Percentiles rank a stretch among this genome's conserved stretches.
Evolutionary conservation across 2,888 invertebrate genomes (phyloP).

Genomic region (Troides aeacus): DNA sequence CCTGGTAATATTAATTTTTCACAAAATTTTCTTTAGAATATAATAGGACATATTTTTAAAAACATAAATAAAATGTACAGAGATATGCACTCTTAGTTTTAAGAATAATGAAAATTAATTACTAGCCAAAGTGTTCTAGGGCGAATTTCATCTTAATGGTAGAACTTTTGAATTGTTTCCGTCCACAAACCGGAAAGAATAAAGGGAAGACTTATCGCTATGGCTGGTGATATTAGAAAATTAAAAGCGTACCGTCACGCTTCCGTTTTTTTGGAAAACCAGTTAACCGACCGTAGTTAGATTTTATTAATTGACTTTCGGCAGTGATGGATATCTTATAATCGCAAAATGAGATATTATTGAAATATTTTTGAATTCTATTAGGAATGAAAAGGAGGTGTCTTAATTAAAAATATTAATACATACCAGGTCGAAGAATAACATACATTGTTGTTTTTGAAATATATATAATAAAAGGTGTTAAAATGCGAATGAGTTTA

Average conservation of each 20-base stretch:
- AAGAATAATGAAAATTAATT: slow-evolving; percentile 24
- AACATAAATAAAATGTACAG: neutral
- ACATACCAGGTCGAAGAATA: too few relatives aligned
- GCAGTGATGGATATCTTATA: slow-evolving; percentile 18
- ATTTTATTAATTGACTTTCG: slow-evolving; percentile 46
- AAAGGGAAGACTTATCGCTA: slow-evolving; percentile 59
- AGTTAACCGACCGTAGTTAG: slow-evolving; percentile 67
- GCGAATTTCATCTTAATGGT: slow-evolving; percentile 28
- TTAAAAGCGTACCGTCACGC: slow-evolving; percentile 73
- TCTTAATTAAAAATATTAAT: too few relatives aligned
- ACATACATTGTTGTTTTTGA: too few relatives aligned
- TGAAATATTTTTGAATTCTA: too few relatives aligned
- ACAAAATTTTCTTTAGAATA: neutral
- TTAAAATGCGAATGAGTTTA: too few relatives aligned
- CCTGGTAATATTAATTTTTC: neutral
- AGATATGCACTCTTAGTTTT: neutral
- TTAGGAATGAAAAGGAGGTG: too few relatives aligned
- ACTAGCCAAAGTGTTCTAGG: slow-evolving; percentile 13
- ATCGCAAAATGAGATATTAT: slow-evolving; percentile 2
- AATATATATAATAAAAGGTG: too few relatives aligned
- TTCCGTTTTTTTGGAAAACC: slow-evolving; percentile 58
- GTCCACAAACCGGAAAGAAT: slow-evolving; percentile 26
- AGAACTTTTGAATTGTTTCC: slow-evolving; percentile 27
- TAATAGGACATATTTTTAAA: neutral
- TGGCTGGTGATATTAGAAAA: slow-evolving; percentile 75